Base-by-base conservation (phyloP, 37 sponge, comb jelly and placozoan genomes). In the Beroe ovata region DNA sequence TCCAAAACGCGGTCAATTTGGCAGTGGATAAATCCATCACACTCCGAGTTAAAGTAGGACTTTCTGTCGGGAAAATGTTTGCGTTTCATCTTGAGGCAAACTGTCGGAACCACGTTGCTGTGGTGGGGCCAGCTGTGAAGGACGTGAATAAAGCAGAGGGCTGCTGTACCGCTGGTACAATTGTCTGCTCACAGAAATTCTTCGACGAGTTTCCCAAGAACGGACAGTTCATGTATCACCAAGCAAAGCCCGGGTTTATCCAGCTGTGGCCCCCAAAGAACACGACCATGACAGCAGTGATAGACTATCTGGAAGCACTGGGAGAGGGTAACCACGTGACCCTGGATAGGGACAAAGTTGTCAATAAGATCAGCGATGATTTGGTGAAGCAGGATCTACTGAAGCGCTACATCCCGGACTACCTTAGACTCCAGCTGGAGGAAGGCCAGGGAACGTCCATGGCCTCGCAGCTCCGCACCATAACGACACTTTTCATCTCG, bases 181-280 rank as follows among this genome's bases (percentile, higher is more conserved):
- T 77, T 4, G 47, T 77, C 47, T 77, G 84, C 22, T 77, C 84
- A 6, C 84, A 77, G 54, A 4, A 41, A 40, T 77, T 77, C 84
- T 77, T 42, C 41, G 84, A 77, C 84, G 84, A 77, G 21, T 42
- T 77, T 4, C 84, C 84, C 23, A 25, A 66, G 33, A 66, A 33
- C 16, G 35, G 34, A 26, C 33, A 30, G 19, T 66, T 29, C 35
- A 25, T 30, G 2, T 66, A 14, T 6, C 84, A 77, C 25, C 54
- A 4, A 42, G 26, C 84, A 6, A 77, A 77, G 41, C 54, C 42
- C 3, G 84, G 84, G 2, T 77, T 41, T 25, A 35, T 77, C 0
- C 84, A 77, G 54, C 84, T 77, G 19, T 77, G 84, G 84, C 84
- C 84, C n/a, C 84, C 84, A 4, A 77, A 77, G 47, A 77, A 77